Evolutionary conservation across 2,888 invertebrate species (phyloP).

Genomic region (Lysandra bellargus): DNA sequence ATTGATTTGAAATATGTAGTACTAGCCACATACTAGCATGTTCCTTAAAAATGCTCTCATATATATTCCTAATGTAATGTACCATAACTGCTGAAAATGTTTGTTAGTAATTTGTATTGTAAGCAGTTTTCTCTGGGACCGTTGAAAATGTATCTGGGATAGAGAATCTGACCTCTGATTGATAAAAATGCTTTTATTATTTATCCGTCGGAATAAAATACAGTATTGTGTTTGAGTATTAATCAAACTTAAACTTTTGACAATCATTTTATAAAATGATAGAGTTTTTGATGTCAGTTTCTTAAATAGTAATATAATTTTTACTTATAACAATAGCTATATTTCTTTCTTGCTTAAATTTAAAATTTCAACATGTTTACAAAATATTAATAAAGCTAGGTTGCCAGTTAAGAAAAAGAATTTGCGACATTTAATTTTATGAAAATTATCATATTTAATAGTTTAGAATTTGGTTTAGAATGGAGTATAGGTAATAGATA

Average conservation of each 20-base stretch:
- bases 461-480: conserved; percentile 56
- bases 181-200: background rate
- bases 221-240: background rate
- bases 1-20: background rate
- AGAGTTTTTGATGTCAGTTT: background rate
- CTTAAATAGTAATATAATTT: background rate
- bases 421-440: conserved; percentile 36
- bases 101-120: background rate
- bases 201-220: background rate
- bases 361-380: background rate
- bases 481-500: conserved; percentile 70
- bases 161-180: background rate
- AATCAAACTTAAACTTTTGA: background rate
- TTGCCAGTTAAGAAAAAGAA: conserved; percentile 28
- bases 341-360: background rate
- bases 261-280: background rate
- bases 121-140: background rate
- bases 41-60: background rate
- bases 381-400: background rate
- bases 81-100: background rate
- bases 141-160: background rate
- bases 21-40: background rate
- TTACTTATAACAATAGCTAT: background rate
- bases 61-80: background rate
- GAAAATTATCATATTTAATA: conserved; percentile 56